Base-by-base conservation (phyloP, 2,113 vertebrate species). In the Phasianus colchicus region DNA sequence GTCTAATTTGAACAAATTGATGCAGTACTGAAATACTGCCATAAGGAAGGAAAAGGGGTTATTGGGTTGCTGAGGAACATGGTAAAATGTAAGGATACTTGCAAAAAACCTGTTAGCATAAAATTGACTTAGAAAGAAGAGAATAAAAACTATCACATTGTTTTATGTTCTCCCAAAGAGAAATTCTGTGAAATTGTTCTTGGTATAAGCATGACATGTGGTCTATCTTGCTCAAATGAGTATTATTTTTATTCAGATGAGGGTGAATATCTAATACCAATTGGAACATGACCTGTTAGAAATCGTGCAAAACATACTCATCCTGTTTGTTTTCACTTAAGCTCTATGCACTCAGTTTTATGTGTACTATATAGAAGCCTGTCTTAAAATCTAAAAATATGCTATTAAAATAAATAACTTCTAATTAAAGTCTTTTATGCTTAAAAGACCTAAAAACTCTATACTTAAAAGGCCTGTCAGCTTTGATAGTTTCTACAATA, bases 181-280 rank as follows among this genome's bases (percentile, higher is more conserved):
- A 71, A 88, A 71, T 66, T 20, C 45, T 57, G 38, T 69, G 1
- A 67, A 32, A 9, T 18, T 66, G 5, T 65, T 14, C 4, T 18
- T 29, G 2, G 6, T 29, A 3, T 30, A 73, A 85, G 5, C 2
- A 1, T 32, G 5, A 2, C 25, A 14, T 32, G 27, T 14, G 20
- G 7, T 74, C 43, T 61, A 0, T 1, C 21, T 71, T 24, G 27
- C 10, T 57, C 30, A 73, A 66, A 66, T 61, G 29, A 1, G 13
- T 25, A 2, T n/a, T 9, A 55, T 17, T 82, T 76, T 78, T 80
- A 64, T 78, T 86, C 40, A 75, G 11, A 11, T 27, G 48, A 30
- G 3, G 6, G 15, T 77, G 45, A 57, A 83, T 11, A 63, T 48
- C 12, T 38, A 79, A 65, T 6, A 11, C 17, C 30, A 42, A 29